Base-by-base conservation (phyloP, 1,140 invertebrate genomes). In the Pantala flavescens region DNA sequence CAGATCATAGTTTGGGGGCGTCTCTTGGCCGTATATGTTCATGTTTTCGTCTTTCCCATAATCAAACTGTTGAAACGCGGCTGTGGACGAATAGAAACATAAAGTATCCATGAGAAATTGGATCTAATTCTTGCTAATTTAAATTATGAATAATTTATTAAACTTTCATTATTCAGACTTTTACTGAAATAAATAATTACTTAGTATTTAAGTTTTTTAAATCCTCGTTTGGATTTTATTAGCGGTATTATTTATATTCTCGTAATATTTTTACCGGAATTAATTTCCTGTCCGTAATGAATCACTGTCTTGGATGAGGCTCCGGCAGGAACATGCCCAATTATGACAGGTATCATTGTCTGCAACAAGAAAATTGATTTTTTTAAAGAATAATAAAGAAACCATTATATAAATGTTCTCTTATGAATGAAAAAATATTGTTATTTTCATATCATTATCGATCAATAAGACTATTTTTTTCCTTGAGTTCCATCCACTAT, bases 241-340 rank as follows among this genome's bases (percentile, higher is more conserved):
- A n/a, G n/a, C n/a, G n/a, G n/a, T n/a, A n/a, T n/a, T n/a, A n/a
- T n/a, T n/a, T n/a, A n/a, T n/a, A n/a, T n/a, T n/a, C n/a, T n/a
- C n/a, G 28, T 2, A 36, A 36, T 9, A 2, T 36, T 36, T 19
- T 73, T 43, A 76, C 73, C 73, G 1, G 73, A 75, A 10, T 74
- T 70, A n/a, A 76, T 55, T 43, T 87, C 87, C 85, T 89, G 90
- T 0, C 86, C 86, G 76, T 87, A 91, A 81, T 92, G 90, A 19
- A 91, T 78, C 0, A 95, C 78, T 24, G 92, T 92, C 81, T 89
- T 89, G 0, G 89, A 89, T 0, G 93, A 95, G 0, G 93, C 88
- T 21, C 93, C 93, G 3, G 92, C 90, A 3, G 94, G 93, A 21
- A 87, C 86, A 78, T 95, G 92, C 23, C 84, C 84, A 28, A 93